These are phyloP conservation scores for Acanthacorydalis orientalis DNA, from an alignment of 2,888 invertebrate genomes.

Conservation along the genomic window DNA sequence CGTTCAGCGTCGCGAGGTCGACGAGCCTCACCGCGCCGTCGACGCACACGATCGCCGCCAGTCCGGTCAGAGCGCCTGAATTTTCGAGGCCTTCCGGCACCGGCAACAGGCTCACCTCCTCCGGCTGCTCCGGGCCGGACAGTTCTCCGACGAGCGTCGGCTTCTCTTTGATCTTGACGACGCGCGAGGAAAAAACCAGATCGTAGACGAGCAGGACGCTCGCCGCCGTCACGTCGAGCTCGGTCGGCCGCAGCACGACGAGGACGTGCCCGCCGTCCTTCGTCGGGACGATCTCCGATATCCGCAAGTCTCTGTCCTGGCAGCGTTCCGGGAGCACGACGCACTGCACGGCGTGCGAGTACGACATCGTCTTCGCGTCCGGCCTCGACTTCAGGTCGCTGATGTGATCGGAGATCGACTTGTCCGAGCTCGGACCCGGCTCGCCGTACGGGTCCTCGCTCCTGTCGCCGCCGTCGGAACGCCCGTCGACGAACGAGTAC, in stretches of 20 bases:
- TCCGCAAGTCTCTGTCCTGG: slow-evolving; percentile 32
- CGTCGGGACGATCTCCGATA: slow-evolving; percentile 49
- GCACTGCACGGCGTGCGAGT: slow-evolving; percentile 37
- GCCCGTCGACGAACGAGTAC: slow-evolving; percentile 19
- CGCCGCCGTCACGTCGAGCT: slow-evolving; percentile 13
- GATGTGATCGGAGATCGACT: slow-evolving; percentile 27
- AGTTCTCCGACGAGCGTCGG: slow-evolving; percentile 45
- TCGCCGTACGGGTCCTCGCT: slow-evolving; percentile 3
- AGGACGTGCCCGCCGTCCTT: slow-evolving; percentile 51
- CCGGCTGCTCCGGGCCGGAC: slow-evolving; percentile 44
- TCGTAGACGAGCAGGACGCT: slow-evolving; percentile 37
- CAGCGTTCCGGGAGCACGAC: slow-evolving; percentile 33
- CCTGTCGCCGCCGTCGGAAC: slow-evolving; percentile 9
- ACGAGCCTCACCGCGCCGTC: slow-evolving; percentile 61
- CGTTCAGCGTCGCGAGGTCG: slow-evolving; percentile 50
- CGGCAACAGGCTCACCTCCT: slow-evolving; percentile 53
- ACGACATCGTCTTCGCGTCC: slow-evolving; percentile 22
- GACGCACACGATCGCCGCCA: slow-evolving; percentile 54
- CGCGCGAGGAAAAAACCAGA: slow-evolving; percentile 30
- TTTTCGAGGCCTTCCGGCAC: slow-evolving; percentile 20
- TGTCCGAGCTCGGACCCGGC: slow-evolving; percentile 11
- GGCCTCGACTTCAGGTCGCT: slow-evolving; percentile 23
- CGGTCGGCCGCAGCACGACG: slow-evolving; percentile 31
- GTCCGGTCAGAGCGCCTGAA: slow-evolving; percentile 28
- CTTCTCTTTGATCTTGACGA: slow-evolving; percentile 36